Evolutionary conservation across 2,888 invertebrate species (phyloP).

Genomic region (Diabrotica balteata): DNA sequence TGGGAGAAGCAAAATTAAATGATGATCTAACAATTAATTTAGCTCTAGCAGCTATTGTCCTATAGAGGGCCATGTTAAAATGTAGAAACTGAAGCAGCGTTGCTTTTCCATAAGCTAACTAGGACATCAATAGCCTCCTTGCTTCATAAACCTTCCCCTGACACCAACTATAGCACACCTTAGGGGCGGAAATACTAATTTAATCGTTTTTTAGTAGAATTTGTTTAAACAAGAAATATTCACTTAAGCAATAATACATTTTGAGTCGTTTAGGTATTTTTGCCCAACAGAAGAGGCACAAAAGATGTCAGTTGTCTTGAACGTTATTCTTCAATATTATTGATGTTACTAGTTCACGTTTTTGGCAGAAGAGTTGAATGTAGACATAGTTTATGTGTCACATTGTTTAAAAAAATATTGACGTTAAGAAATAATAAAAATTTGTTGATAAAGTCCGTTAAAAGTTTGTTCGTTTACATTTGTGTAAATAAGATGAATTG

Average conservation of each 20-base stretch:
- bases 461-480: neutral
- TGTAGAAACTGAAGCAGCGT: no score
- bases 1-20: no score
- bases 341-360: constrained; percentile 39
- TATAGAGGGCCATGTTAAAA: no score
- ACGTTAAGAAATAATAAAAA: constrained; percentile 22
- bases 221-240: constrained; percentile 10
- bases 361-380: constrained; percentile 17
- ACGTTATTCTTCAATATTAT: constrained; percentile 19
- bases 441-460: constrained; percentile 2
- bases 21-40: no score
- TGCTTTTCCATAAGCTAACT: no score
- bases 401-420: constrained; percentile 24
- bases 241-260: constrained; percentile 14
- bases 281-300: constrained; percentile 19
- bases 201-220: neutral
- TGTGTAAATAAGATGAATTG: constrained; percentile 41
- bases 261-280: constrained; percentile 7
- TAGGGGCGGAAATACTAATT: no score
- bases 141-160: no score
- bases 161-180: no score
- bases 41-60: no score
- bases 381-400: constrained; percentile 4
- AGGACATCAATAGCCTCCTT: no score
- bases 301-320: constrained; percentile 1